Percentiles rank a stretch among this genome's conserved stretches.
These are phyloP conservation scores for Teleogryllus occipitalis DNA, from an alignment of 1,140 invertebrate genomes.

Conservation along the genomic window DNA sequence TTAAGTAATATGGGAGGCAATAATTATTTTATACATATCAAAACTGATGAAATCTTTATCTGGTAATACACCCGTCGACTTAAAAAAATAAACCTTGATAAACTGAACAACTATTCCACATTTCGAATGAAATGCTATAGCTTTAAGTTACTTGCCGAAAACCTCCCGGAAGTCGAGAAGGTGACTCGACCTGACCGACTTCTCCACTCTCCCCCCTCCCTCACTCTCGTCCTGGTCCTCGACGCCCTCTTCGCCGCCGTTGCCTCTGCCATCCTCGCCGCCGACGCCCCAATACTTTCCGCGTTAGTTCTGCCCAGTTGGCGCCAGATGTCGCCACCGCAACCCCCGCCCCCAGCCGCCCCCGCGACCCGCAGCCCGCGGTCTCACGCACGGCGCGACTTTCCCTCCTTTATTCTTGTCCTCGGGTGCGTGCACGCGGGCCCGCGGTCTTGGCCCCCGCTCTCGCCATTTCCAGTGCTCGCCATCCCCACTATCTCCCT, in stretches of 20 bases:
- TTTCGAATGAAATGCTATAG: too few relatives aligned
- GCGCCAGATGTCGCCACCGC: slow-evolving; percentile 1
- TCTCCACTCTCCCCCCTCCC: neutral
- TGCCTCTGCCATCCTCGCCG: neutral
- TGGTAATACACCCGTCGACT: too few relatives aligned
- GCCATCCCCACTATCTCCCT: too few relatives aligned
- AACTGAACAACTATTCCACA: too few relatives aligned
- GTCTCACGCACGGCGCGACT: neutral
- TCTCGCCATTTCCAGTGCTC: too few relatives aligned
- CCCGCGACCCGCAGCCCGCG: neutral
- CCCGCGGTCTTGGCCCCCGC: too few relatives aligned
- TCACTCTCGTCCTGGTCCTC: neutral
- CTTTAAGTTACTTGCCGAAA: too few relatives aligned
- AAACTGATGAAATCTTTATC: too few relatives aligned
- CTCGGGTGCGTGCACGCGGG: neutral
- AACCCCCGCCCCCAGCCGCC: neutral
- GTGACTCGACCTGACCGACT: neutral
- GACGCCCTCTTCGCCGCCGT: neutral
- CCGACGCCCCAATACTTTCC: neutral
- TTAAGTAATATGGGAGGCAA: too few relatives aligned
- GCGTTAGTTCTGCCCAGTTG: neutral
- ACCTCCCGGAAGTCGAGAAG: too few relatives aligned
- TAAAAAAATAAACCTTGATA: too few relatives aligned
- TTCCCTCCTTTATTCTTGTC: neutral
- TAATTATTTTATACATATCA: too few relatives aligned